Percentiles rank a stretch among this genome's conserved stretches.
These are phyloP conservation scores for Sphaeridia pumilis DNA, from an alignment of 2,888 invertebrate genomes.

Conservation along the genomic window DNA sequence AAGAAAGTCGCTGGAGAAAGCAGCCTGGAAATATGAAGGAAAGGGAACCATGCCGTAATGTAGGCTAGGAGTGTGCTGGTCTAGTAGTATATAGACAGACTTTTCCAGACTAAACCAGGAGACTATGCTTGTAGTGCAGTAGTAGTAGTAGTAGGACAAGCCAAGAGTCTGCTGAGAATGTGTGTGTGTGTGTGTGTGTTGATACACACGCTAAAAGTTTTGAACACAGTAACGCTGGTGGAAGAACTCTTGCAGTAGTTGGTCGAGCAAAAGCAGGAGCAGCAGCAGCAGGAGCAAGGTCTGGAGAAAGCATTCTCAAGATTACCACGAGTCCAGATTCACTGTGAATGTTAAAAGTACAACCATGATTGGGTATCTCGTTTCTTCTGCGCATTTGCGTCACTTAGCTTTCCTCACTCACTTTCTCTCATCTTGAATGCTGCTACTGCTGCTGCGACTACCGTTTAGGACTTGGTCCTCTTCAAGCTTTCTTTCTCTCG, in stretches of 20 bases:
- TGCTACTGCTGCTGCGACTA: background rate
- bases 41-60: too few relatives aligned
- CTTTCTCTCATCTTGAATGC: slow-evolving; percentile 7
- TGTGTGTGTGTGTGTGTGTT: too few relatives aligned
- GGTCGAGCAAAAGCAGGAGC: background rate
- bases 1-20: background rate
- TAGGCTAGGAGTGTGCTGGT: too few relatives aligned
- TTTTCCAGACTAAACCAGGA: background rate
- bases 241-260: too few relatives aligned
- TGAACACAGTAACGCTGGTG: too few relatives aligned
- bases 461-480: background rate
- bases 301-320: background rate
- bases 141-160: background rate
- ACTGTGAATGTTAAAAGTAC: slow-evolving; percentile 31
- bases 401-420: slow-evolving; percentile 27
- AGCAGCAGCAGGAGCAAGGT: background rate
- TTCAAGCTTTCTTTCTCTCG: background rate
- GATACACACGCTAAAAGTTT: background rate
- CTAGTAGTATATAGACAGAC: too few relatives aligned
- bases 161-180: too few relatives aligned
- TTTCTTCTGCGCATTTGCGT: slow-evolving; percentile 35
- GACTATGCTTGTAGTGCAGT: background rate
- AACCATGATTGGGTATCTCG: slow-evolving; percentile 25
- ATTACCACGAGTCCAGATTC: slow-evolving; percentile 19
- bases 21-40: background rate